Base-by-base conservation (phyloP, 2,888 invertebrate genomes). In the Trisateles emortualis region DNA sequence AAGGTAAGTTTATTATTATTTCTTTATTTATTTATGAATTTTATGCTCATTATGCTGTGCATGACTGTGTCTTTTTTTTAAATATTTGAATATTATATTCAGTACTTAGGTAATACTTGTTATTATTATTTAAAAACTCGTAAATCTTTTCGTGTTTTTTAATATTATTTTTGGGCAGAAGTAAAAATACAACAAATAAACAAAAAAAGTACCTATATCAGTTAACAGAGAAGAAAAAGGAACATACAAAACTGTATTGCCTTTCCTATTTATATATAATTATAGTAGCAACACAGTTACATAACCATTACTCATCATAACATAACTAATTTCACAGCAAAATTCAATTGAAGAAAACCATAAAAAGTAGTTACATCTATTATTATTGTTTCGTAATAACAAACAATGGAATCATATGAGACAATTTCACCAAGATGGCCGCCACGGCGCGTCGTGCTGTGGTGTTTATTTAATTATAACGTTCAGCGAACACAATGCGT, bases 401-500 rank as follows among this genome's bases (percentile, higher is more conserved):
- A n/a, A n/a, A 32, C 32, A 32, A 32, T 32, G 32, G 11, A n/a
- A 5, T 32, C 1, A 11, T 32, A 1, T 32, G 29, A 10, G 29
- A 32, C 32, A 32, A 32, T 32, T 32, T 32, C 32, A 5, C 13
- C 5, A 32, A 32, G 32, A 32, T 32, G 32, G 32, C 32, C 33
- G 30, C 32, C 0, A n/a, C n/a, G n/a, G n/a, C n/a, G n/a, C n/a
- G n/a, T n/a, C n/a, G n/a, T n/a, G n/a, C n/a, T n/a, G n/a, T n/a
- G n/a, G n/a, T 40, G 19, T 47, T 48, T 17, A 40, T 11, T 22
- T 16, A 40, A 40, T 11, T 32, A 32, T 32, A 11, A 32, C 5
- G 32, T 11, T 32, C 32, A 32, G 5, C 32, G 32, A 32, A 11
- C 32, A 32, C 11, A 32, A 32, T 11, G 1, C 3, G 29, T 3